These are phyloP conservation scores for Lepeophtheirus salmonis DNA, from an alignment of 1,140 invertebrate genomes.

Conservation along the genomic window DNA sequence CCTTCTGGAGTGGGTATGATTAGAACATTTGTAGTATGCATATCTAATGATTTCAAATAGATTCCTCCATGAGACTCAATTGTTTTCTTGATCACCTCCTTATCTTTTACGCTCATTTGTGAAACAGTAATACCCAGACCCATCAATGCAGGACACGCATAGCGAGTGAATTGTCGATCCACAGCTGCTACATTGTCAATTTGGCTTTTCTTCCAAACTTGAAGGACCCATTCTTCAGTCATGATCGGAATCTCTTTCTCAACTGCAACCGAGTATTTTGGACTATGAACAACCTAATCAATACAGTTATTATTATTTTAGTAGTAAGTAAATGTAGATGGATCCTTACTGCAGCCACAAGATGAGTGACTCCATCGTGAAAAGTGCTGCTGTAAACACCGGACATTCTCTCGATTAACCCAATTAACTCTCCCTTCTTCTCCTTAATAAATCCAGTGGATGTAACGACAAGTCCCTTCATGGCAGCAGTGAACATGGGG, in stretches of 20 bases:
- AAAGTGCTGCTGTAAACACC: constrained; percentile 52
- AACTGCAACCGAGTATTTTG: constrained; percentile 55
- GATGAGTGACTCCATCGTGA: constrained; percentile 51
- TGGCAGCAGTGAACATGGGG: constrained; percentile 61
- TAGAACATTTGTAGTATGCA: constrained; percentile 34
- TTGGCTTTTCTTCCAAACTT: constrained; percentile 52
- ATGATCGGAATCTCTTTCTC: constrained; percentile 50
- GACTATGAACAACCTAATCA: constrained; percentile 42
- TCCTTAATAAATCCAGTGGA: constrained; percentile 43
- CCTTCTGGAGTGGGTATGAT: constrained; percentile 39
- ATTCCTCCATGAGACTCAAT: constrained; percentile 47
- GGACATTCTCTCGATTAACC: constrained; percentile 58
- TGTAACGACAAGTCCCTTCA: constrained; percentile 51
- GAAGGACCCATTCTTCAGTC: constrained; percentile 52
- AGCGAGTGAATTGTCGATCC: constrained; percentile 41
- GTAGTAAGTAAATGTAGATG: no score
- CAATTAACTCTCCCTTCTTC: constrained; percentile 44
- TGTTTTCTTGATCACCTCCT: constrained; percentile 45
- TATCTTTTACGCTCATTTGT: constrained; percentile 42
- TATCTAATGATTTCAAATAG: constrained; percentile 33
- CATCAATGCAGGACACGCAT: constrained; percentile 54
- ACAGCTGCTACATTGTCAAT: constrained; percentile 39
- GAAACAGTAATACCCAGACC: constrained; percentile 58
- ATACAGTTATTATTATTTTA: no score
- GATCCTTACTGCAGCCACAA: constrained; percentile 44